These are phyloP conservation scores for Lamprologus sp. DNA, from an alignment of 2,113 vertebrate species.

Conservation along the genomic window DNA sequence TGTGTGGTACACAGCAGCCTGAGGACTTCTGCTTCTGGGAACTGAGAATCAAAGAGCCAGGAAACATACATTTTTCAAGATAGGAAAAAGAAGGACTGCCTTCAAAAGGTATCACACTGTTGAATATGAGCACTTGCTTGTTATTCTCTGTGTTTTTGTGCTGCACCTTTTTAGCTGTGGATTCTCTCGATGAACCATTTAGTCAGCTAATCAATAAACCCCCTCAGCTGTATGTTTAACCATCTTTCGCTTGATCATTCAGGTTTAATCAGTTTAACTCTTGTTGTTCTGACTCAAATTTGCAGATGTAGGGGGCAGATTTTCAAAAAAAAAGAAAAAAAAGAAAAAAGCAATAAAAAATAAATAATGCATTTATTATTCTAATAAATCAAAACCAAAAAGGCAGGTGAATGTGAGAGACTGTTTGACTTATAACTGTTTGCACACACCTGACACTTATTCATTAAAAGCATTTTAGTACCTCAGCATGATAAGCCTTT, in stretches of 20 bases:
- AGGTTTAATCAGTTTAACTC: background rate
- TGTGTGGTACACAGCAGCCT: background rate
- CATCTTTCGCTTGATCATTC: background rate
- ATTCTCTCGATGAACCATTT: background rate
- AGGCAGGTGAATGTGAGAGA: background rate
- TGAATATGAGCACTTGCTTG: background rate
- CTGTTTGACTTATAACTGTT: background rate
- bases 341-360: background rate
- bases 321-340: background rate
- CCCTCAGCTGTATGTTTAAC: background rate
- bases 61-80: background rate
- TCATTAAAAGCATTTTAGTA: background rate
- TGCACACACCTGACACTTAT: background rate
- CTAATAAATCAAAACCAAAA: background rate
- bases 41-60: constrained; percentile 6
- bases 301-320: background rate
- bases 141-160: background rate
- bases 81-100: background rate
- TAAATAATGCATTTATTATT: background rate
- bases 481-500: background rate
- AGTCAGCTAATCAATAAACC: background rate
- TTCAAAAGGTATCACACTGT: background rate
- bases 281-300: background rate
- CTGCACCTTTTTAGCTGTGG: background rate
- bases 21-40: background rate